Evolutionary conservation across 2,113 vertebrate genomes (phyloP).

Genomic region (Lates calcarifer): DNA sequence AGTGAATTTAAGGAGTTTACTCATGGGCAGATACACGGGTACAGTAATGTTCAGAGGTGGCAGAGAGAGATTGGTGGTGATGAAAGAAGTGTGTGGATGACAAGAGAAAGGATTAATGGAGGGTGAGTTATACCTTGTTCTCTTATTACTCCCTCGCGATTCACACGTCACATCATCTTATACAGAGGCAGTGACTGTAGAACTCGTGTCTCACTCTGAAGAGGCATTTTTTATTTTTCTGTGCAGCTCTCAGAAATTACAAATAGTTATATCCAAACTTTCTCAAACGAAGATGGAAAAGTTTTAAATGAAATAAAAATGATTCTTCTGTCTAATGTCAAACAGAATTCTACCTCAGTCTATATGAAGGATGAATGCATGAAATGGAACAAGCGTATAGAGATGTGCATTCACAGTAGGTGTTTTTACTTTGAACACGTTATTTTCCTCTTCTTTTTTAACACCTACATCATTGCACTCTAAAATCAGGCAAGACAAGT

Average conservation of each 20-base stretch:
- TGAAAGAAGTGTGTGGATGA: conserved; percentile 8
- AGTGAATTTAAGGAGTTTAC: conserved; percentile 7
- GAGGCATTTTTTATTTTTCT: background rate
- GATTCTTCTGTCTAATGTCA: background rate
- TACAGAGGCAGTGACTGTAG: conserved; percentile 3
- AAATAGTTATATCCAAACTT: background rate
- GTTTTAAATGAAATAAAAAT: background rate
- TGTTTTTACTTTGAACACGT: background rate
- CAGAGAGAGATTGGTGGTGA: background rate
- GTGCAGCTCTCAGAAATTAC: background rate
- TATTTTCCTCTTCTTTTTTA: background rate
- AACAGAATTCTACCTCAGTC: background rate
- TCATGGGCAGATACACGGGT: background rate
- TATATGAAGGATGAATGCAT: background rate
- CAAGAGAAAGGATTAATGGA: conserved; percentile 13
- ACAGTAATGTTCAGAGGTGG: conserved; percentile 2
- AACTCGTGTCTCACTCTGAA: background rate
- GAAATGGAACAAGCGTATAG: background rate
- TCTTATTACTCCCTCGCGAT: conserved; percentile 17
- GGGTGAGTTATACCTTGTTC: conserved; percentile 15
- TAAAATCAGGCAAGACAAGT: conserved; percentile 3
- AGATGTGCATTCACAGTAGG: background rate
- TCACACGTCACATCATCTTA: conserved; percentile 10
- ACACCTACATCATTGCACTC: background rate
- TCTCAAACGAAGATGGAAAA: background rate